Base-by-base conservation (phyloP, 2,113 vertebrate species). In the Ailurus styani region DNA sequence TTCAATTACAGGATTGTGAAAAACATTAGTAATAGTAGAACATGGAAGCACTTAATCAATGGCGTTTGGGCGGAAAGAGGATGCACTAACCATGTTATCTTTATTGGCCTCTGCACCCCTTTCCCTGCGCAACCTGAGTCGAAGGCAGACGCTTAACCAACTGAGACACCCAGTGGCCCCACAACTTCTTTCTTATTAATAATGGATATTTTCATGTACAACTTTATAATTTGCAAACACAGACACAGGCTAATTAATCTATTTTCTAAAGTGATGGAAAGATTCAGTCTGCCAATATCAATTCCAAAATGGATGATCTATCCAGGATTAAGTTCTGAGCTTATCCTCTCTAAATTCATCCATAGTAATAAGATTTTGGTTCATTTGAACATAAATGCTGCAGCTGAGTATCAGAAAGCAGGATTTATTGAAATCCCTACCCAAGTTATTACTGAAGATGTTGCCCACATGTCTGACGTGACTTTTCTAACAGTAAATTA, bases 311-410 rank as follows among this genome's bases (percentile, higher is more conserved):
- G 1, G 55, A 78, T 75, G 6, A 86, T 62, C 57, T 79, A 40
- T 60, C 7, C 45, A 90, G 66, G 40, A 96, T 96, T 95, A 21
- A 62, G 97, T 96, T 94, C 79, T 84, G 97, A 94, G 66, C 54
- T 79, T 96, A 25, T 97, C 14, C 60, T 96, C 85, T 91, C 78
- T 85, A 89, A 97, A 7, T 93, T 96, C 72, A 96, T 55, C 66
- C 14, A 29, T 64, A 97, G 89, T 96, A 98, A 97, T 81, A 42
- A 90, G 52, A 94, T 42, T 86, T 85, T 7, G 8, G 17, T 84
- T 98, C 81, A 95, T 95, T 70, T 96, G 21, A 94, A 78, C 94
- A 75, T 87, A 98, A 98, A 98, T 81, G 25, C 70, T 60, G 54
- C 73, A 73, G n/a, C 47, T 88, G 55, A 68, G 29, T 57, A n/a